Conservation (phyloP, 2,888 invertebrate genomes). For the Neoaliturus tenellus region DNA sequence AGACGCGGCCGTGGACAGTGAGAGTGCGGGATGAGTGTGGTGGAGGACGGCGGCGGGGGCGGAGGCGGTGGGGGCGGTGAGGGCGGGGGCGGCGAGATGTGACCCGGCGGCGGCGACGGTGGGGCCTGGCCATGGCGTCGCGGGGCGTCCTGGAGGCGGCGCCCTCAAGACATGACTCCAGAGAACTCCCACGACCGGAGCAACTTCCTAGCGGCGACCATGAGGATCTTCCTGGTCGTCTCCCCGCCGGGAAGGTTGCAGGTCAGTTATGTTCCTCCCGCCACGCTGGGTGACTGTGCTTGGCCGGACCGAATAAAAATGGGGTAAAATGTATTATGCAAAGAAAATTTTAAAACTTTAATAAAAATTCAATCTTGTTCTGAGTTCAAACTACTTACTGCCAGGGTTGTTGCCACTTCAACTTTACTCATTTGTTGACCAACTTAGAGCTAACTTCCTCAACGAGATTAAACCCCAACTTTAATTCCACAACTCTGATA, state of each 20-base stretch:
- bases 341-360: no score
- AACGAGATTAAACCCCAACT: no score
- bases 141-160: slow-evolving; percentile 12
- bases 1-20: background rate
- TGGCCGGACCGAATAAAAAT: no score
- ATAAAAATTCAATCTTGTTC: no score
- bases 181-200: slow-evolving; percentile 73
- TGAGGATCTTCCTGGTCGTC: slow-evolving; percentile 84
- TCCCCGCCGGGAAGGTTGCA: slow-evolving; percentile 76
- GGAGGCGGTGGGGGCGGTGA: background rate
- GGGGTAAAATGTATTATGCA: no score
- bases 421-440: no score
- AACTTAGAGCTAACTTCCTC: no score
- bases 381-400: no score
- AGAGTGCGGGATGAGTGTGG: background rate
- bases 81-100: background rate
- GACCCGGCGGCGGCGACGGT: background rate
- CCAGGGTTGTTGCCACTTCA: no score
- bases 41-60: background rate
- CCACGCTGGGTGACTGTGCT: no score
- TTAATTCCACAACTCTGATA: no score
- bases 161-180: slow-evolving; percentile 31
- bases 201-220: slow-evolving; percentile 83
- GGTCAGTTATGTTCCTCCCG: slow-evolving; percentile 41
- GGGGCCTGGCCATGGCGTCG: background rate